Conservation (phyloP, 2,888 invertebrate species). For the Protonemura montana region DNA sequence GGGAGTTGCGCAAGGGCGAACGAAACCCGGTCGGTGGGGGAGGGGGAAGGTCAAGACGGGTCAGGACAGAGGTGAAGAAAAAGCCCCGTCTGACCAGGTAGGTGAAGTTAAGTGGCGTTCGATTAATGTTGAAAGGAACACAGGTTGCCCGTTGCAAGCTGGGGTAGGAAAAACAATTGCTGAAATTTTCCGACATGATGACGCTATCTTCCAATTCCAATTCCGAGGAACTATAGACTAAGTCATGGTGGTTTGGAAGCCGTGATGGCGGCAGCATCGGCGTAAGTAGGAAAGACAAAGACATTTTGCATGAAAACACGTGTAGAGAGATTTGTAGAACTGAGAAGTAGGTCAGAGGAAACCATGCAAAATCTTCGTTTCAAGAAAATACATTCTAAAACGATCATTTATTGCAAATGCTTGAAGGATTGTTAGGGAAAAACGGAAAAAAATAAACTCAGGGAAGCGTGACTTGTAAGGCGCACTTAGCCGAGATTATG, state of each 20-base stretch:
- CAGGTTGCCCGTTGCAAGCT: no score
- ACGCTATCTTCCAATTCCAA: no score
- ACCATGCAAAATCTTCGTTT: conserved; percentile 1
- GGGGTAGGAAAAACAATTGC: no score
- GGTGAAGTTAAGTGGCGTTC: not conserved
- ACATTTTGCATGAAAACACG: not conserved
- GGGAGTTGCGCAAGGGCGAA: not conserved
- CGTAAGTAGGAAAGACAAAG: not conserved
- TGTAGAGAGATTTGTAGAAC: not conserved
- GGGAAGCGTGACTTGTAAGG: not conserved
- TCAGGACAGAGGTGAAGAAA: not conserved
- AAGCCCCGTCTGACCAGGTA: not conserved
- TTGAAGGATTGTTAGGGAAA: not conserved
- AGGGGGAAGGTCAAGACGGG: conserved; percentile 16
- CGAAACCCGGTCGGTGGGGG: not conserved
- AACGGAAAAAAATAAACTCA: not conserved
- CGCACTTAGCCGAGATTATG: not conserved
- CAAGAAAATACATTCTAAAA: not conserved
- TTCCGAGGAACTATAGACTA: no score
- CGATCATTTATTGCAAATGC: conserved; percentile 4
- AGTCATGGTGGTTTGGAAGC: no score
- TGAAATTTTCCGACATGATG: no score
- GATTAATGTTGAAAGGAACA: not conserved
- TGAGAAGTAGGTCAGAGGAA: not conserved
- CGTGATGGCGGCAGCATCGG: not conserved